phyloP scores from a whole-genome alignment of 1,140 invertebrate species.

The Elysia chlorotica region DNA sequence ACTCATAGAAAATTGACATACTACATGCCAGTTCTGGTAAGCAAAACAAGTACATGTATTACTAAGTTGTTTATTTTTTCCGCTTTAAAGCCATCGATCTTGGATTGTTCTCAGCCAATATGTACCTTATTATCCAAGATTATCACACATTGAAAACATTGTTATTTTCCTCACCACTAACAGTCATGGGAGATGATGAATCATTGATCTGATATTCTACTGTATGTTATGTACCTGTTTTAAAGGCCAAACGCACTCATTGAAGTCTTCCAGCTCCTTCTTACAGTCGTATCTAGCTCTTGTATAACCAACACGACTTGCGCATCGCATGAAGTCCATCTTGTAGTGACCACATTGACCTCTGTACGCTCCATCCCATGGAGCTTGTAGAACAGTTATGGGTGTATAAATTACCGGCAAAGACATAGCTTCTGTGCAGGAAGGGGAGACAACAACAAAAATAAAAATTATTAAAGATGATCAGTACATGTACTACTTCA shows the following conservation, averaged over 20 bases:
- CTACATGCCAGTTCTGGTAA: too few relatives aligned
- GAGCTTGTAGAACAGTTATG: slow-evolving; percentile 16
- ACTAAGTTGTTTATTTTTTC: background rate
- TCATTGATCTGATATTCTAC: too few relatives aligned
- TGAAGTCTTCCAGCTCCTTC: slow-evolving; percentile 22
- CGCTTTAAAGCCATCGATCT: background rate
- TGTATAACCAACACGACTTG: slow-evolving; percentile 17
- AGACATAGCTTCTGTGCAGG: too few relatives aligned
- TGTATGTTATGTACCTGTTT: slow-evolving; percentile 31
- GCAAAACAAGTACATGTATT: background rate
- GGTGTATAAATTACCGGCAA: slow-evolving; percentile 27
- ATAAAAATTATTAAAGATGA: too few relatives aligned
- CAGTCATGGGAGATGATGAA: too few relatives aligned
- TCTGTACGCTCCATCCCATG: slow-evolving; percentile 16
- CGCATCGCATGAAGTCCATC: slow-evolving; percentile 32
- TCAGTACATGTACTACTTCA: too few relatives aligned
- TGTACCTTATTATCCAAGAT: background rate
- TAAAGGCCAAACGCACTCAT: slow-evolving; percentile 17
- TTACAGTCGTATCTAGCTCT: slow-evolving; percentile 12
- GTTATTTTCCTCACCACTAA: background rate
- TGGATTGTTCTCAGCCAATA: background rate
- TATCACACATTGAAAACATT: background rate
- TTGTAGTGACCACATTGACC: slow-evolving; percentile 21
- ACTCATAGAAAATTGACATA: too few relatives aligned
- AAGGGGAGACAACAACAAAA: too few relatives aligned